These are phyloP conservation scores for Lochmaea capreae DNA, from an alignment of 2,888 invertebrate species.

Conservation along the genomic window DNA sequence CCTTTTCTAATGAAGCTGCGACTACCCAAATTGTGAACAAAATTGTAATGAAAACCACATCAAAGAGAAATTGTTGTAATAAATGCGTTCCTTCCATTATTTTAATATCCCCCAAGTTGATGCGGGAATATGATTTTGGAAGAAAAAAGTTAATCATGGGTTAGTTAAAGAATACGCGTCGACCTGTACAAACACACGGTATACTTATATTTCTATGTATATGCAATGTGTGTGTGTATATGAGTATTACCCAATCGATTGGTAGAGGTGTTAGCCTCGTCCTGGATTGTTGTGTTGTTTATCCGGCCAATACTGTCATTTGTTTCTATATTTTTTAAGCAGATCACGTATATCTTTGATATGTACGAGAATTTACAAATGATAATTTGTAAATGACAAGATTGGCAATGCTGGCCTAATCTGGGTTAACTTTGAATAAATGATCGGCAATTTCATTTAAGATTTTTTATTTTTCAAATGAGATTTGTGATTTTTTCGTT, in stretches of 20 bases:
- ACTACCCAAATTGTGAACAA: too few species aligned
- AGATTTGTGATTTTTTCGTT: not conserved
- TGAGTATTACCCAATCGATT: slow-evolving; percentile 32
- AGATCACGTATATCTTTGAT: slow-evolving; percentile 24
- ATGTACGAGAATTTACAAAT: slow-evolving; percentile 21
- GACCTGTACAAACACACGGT: slow-evolving; percentile 19
- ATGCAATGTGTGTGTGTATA: slow-evolving; percentile 21
- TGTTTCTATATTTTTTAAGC: slow-evolving; percentile 25
- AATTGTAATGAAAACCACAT: too few species aligned
- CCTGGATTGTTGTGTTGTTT: slow-evolving; percentile 55
- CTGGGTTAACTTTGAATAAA: slow-evolving; percentile 22
- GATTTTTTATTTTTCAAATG: not conserved
- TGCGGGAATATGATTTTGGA: too few species aligned
- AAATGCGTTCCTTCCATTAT: too few species aligned
- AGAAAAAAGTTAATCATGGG: too few species aligned
- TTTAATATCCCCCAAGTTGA: too few species aligned
- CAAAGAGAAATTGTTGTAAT: too few species aligned
- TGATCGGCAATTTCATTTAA: not conserved
- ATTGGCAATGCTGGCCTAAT: slow-evolving; percentile 18
- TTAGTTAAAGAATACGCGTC: not conserved
- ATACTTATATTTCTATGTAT: slow-evolving; percentile 18
- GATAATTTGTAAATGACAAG: slow-evolving; percentile 15
- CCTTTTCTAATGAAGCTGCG: too few species aligned
- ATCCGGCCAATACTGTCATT: slow-evolving; percentile 45
- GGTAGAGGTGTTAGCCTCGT: slow-evolving; percentile 56